A percentile compares a stretch with the other conserved stretches of the same genome.
Evolutionary conservation across 1,140 invertebrate species (phyloP).

Genomic region (Diabrotica virgifera): DNA sequence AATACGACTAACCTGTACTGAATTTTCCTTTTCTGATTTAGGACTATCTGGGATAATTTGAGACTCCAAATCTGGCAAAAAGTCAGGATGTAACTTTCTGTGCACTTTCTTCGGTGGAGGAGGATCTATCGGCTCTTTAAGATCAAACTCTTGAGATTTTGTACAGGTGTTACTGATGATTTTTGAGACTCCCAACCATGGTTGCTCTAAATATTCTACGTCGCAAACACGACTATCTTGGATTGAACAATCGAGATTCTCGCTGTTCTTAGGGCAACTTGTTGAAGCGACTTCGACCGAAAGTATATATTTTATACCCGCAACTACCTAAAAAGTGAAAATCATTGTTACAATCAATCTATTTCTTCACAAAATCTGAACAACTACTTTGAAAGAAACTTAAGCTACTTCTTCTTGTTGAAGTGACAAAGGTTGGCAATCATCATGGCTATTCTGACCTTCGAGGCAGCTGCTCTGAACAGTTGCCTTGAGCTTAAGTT

Average conservation of each 20-base stretch:
- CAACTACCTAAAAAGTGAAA: conserved; percentile 16
- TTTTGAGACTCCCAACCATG: conserved; percentile 40
- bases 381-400: too few relatives aligned
- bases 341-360: too few relatives aligned
- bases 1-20: too few relatives aligned
- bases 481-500: too few relatives aligned
- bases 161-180: conserved; percentile 47
- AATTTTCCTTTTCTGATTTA: too few relatives aligned
- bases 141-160: conserved; percentile 38
- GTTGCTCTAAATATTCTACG: conserved; percentile 40
- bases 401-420: too few relatives aligned
- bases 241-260: conserved; percentile 22
- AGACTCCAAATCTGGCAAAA: conserved; percentile 38
- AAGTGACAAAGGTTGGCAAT: too few relatives aligned
- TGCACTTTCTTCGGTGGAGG: conserved; percentile 24
- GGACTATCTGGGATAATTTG: conserved; percentile 37
- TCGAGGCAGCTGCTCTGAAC: too few relatives aligned
- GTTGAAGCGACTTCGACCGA: conserved; percentile 39
- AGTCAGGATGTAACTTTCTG: conserved; percentile 21
- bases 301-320: conserved; percentile 43
- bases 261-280: conserved; percentile 31
- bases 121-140: conserved; percentile 1
- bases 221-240: conserved; percentile 35
- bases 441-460: too few relatives aligned
- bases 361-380: too few relatives aligned